Evolutionary conservation across 2,888 invertebrate genomes (phyloP).

Genomic region (Buathra laborator): DNA sequence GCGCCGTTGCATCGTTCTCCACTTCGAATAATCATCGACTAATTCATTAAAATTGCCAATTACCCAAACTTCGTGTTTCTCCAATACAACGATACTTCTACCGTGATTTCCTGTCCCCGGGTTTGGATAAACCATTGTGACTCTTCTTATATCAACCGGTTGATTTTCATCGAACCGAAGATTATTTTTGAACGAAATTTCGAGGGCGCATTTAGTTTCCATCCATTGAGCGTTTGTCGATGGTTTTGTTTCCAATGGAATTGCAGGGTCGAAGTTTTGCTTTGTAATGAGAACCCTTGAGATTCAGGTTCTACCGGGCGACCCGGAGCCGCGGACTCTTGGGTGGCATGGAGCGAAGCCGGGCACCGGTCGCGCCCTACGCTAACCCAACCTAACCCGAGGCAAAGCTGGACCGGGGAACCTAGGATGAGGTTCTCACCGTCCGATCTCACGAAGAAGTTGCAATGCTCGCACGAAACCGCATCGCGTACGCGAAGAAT

Average conservation of each 20-base stretch:
- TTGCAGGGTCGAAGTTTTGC: slow-evolving; percentile 45
- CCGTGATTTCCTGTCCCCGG: too few relatives aligned
- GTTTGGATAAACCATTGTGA: not conserved
- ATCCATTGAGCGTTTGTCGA: not conserved
- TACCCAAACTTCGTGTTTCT: slow-evolving; percentile 37
- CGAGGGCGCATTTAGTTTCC: not conserved
- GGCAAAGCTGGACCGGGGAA: slow-evolving; percentile 63
- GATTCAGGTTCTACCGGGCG: slow-evolving; percentile 83
- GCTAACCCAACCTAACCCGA: slow-evolving; percentile 76
- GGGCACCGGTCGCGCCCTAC: slow-evolving; percentile 78
- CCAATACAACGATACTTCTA: slow-evolving; percentile 13
- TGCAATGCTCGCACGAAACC: slow-evolving; percentile 53
- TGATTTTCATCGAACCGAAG: not conserved
- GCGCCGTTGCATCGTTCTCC: slow-evolving; percentile 29
- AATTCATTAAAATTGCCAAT: slow-evolving; percentile 45
- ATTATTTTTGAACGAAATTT: not conserved
- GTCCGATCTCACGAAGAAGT: slow-evolving; percentile 56
- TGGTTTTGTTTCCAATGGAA: not conserved
- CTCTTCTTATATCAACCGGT: not conserved
- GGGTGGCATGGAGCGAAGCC: slow-evolving; percentile 73
- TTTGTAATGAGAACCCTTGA: slow-evolving; percentile 81
- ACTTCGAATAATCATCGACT: slow-evolving; percentile 32
- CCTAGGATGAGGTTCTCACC: slow-evolving; percentile 68
- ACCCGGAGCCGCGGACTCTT: slow-evolving; percentile 78
- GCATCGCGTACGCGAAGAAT: slow-evolving; percentile 43